Percentiles rank a stretch among this genome's conserved stretches.
Conservation (phyloP, 2,113 vertebrate species). For the Bothrops jararaca region DNA sequence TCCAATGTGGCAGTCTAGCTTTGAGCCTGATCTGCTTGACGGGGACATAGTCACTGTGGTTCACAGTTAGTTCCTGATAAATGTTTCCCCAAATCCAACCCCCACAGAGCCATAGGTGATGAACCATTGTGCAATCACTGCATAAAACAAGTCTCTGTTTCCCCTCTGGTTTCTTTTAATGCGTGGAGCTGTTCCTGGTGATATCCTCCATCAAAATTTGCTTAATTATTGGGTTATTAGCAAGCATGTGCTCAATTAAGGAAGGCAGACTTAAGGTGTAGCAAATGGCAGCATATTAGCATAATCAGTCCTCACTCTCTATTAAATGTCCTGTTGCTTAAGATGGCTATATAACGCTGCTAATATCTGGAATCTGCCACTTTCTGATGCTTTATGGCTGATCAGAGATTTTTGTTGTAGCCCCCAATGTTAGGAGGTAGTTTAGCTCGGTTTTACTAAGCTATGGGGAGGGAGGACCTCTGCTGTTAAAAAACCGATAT, state of each 20-base stretch:
- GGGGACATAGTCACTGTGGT: not conserved
- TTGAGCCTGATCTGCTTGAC: not conserved
- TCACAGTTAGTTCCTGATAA: not conserved
- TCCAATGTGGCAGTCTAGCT: not conserved
- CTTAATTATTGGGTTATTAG: not conserved
- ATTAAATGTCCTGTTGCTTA: not conserved
- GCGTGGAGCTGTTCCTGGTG: not conserved
- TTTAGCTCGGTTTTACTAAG: not conserved
- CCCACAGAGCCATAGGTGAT: not conserved
- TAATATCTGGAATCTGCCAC: not conserved
- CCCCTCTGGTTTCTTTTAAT: not conserved
- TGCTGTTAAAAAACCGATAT: not conserved
- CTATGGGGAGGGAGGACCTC: not conserved
- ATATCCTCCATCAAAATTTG: not conserved
- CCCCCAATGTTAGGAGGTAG: not conserved
- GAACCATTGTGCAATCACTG: not conserved
- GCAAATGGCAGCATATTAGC: not conserved
- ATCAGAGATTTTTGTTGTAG: not conserved
- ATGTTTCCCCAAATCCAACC: not conserved
- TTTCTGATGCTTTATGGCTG: not conserved
- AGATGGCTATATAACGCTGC: not conserved
- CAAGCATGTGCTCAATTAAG: not conserved
- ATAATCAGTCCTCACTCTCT: not conserved
- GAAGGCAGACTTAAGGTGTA: not conserved
- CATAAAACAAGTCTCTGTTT: not conserved